Percentiles rank a stretch among this genome's conserved stretches.
Conservation (phyloP, 2,888 invertebrate genomes). For the Dione vanillae region DNA sequence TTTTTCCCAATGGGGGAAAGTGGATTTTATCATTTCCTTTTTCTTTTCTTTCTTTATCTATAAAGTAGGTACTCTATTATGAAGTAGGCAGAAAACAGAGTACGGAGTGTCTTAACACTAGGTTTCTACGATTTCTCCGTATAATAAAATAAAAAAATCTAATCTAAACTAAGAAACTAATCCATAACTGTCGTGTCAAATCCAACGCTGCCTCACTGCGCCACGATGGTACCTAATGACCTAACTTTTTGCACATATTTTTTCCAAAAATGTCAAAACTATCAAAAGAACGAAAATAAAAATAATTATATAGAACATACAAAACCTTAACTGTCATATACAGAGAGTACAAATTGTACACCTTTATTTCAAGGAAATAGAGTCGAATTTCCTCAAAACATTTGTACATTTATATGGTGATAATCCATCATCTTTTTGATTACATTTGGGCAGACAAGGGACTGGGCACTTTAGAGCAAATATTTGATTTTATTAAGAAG, state of each 20-base stretch:
- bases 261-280: background rate
- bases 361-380: conserved; percentile 12
- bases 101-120: no score
- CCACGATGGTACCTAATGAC: background rate
- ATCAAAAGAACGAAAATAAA: background rate
- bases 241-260: background rate
- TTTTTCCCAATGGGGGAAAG: no score
- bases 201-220: no score
- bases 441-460: conserved; percentile 33
- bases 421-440: conserved; percentile 29
- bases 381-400: background rate
- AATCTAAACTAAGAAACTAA: no score
- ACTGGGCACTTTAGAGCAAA: conserved; percentile 28
- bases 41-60: no score
- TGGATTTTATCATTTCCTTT: no score
- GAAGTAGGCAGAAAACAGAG: no score
- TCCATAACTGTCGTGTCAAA: no score
- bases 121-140: no score
- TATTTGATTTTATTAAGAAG: conserved; percentile 36
- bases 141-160: no score
- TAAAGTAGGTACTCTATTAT: no score
- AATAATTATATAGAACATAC: background rate
- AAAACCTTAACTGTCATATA: background rate
- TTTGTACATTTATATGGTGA: background rate
- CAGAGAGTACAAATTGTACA: background rate